phyloP scores from a whole-genome alignment of 2,888 invertebrate genomes.

The Synergus umbraculus region DNA sequence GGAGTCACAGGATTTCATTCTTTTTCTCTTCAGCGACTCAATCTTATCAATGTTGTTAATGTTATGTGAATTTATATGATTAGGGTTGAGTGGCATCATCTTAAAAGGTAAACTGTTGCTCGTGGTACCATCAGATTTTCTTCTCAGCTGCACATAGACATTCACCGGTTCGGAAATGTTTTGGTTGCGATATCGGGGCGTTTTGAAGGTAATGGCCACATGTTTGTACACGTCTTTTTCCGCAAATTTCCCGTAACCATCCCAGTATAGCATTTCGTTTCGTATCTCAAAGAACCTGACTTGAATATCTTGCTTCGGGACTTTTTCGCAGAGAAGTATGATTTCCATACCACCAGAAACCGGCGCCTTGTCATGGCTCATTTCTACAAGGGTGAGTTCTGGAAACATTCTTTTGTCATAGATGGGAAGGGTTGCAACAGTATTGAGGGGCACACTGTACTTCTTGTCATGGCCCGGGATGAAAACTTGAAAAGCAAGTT shows the following conservation, averaged over 20 bases:
- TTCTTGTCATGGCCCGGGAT: constrained; percentile 77
- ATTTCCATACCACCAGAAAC: constrained; percentile 81
- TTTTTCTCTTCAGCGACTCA: constrained; percentile 81
- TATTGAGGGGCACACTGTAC: constrained; percentile 78
- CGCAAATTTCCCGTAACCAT: constrained; percentile 79
- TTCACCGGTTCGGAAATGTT: constrained; percentile 76
- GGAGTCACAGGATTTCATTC: constrained; percentile 77
- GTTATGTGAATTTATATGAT: no score
- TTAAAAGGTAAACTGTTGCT: constrained; percentile 79
- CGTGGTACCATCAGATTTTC: constrained; percentile 78
- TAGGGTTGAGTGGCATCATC: constrained; percentile 69
- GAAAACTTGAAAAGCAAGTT: constrained; percentile 83
- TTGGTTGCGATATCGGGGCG: constrained; percentile 71
- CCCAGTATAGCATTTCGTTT: constrained; percentile 78
- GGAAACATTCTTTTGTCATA: constrained; percentile 82
- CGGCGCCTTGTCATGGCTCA: constrained; percentile 79
- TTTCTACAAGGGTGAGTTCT: constrained; percentile 80
- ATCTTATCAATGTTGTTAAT: constrained; percentile 61
- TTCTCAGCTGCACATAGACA: constrained; percentile 76
- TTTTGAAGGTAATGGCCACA: constrained; percentile 73
- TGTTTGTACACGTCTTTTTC: constrained; percentile 80
- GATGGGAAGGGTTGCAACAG: constrained; percentile 81
- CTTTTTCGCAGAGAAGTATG: constrained; percentile 81
- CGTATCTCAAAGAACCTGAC: constrained; percentile 80
- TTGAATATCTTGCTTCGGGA: constrained; percentile 79